Evolutionary conservation across 2,888 invertebrate species (phyloP).

Genomic region (Amaurobius ferox): DNA sequence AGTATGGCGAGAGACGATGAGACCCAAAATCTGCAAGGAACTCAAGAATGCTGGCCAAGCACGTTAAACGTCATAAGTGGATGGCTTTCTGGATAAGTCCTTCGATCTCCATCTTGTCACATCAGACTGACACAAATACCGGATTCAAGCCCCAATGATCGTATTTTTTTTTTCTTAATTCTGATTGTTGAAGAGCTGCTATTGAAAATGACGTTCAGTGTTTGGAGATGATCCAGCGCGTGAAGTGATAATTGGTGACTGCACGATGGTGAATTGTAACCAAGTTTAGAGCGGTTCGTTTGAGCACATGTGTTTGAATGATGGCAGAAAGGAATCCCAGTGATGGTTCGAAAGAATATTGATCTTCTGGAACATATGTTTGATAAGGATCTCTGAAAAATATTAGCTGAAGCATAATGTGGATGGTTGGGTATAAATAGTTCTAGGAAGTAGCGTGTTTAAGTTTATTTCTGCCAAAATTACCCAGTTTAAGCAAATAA

Average conservation of each 20-base stretch:
- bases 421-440: not conserved
- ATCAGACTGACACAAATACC: not conserved
- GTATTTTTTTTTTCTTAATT: not conserved
- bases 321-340: not conserved
- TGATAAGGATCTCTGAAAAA: not conserved
- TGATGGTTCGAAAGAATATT: not conserved
- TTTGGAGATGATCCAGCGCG: constrained; percentile 3
- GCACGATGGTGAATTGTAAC: not conserved
- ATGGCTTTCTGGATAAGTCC: not conserved
- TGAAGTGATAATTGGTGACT: constrained; percentile 22
- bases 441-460: not conserved
- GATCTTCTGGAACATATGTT: not conserved
- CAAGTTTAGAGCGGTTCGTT: not conserved
- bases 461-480: too few relatives aligned
- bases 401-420: not conserved
- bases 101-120: not conserved
- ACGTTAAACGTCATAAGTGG: constrained; percentile 51
- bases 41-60: constrained; percentile 55
- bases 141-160: constrained; percentile 1
- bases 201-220: constrained; percentile 38
- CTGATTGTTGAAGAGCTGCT: not conserved
- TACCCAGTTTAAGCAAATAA: too few relatives aligned
- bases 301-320: not conserved
- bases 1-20: constrained; percentile 50
- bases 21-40: constrained; percentile 45